phyloP scores from a whole-genome alignment of 2,113 vertebrate species.

The Sebastes schlegelii region DNA sequence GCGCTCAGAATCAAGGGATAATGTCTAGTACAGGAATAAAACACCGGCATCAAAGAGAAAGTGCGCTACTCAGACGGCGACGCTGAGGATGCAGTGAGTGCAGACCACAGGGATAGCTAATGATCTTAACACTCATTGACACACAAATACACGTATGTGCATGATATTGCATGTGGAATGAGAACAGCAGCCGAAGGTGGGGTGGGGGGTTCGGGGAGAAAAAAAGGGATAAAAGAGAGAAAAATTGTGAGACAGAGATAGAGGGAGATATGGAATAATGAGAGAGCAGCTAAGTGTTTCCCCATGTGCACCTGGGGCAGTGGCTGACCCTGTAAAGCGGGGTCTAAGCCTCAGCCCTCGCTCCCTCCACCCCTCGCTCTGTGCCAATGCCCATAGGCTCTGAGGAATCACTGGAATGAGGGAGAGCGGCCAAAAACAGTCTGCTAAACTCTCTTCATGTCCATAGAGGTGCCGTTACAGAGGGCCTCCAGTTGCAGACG shows the following conservation, averaged over 20 bases:
- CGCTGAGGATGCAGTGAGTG: conserved; percentile 17
- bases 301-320: conserved; percentile 70
- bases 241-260: conserved; percentile 24
- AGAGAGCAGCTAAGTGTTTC: conserved; percentile 68
- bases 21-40: conserved; percentile 47
- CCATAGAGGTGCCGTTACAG: conserved; percentile 4
- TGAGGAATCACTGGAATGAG: conserved; percentile 59
- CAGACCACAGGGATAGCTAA: conserved; percentile 42
- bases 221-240: conserved; percentile 24
- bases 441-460: conserved; percentile 23
- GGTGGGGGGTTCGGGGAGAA: not conserved
- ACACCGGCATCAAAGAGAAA: conserved; percentile 54
- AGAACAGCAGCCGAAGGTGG: conserved; percentile 13
- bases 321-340: conserved; percentile 52
- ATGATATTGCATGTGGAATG: conserved; percentile 9
- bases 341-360: conserved; percentile 39
- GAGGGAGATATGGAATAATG: conserved; percentile 43
- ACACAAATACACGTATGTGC: not conserved
- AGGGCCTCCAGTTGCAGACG: conserved; percentile 26
- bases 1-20: conserved; percentile 54
- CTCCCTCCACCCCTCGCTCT: not conserved
- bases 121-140: conserved; percentile 53
- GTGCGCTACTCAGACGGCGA: conserved; percentile 29
- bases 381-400: conserved; percentile 68
- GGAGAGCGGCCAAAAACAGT: conserved; percentile 43